Evolutionary conservation across 2,113 vertebrate genomes (phyloP).

Genomic region (Micronycteris hirsuta): DNA sequence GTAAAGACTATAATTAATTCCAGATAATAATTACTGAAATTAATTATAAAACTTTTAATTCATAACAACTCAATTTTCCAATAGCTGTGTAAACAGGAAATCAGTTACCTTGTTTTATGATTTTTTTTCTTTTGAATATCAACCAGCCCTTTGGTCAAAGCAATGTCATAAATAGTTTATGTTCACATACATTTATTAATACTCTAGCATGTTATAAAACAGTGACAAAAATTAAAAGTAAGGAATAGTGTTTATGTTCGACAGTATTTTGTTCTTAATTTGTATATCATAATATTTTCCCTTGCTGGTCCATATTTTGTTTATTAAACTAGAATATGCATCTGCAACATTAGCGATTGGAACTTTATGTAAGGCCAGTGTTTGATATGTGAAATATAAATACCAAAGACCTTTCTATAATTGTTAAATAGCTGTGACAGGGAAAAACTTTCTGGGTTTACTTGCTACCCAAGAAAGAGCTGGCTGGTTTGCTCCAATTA

Average conservation of each 20-base stretch:
- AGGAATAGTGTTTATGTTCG: not conserved
- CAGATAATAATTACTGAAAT: not conserved
- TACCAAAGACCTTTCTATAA: not conserved
- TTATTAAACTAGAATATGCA: not conserved
- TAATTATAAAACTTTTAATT: not conserved
- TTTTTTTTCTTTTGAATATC: not conserved
- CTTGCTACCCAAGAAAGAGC: not conserved
- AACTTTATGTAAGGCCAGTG: not conserved
- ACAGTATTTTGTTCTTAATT: not conserved
- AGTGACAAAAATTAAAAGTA: slow-evolving; percentile 13
- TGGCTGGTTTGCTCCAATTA: not conserved
- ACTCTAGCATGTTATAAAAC: not conserved
- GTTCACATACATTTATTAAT: not conserved
- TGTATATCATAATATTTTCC: not conserved
- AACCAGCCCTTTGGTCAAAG: not conserved
- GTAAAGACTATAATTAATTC: not conserved
- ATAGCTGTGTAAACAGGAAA: not conserved
- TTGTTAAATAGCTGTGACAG: not conserved
- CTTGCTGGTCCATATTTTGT: not conserved
- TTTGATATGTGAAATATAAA: not conserved
- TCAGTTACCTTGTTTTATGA: not conserved
- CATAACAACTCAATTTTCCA: not conserved
- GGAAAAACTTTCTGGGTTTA: not conserved
- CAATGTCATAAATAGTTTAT: not conserved
- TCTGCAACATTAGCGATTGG: not conserved